Base-by-base conservation (phyloP, 2,113 vertebrate species). In the Sander vitreus region DNA sequence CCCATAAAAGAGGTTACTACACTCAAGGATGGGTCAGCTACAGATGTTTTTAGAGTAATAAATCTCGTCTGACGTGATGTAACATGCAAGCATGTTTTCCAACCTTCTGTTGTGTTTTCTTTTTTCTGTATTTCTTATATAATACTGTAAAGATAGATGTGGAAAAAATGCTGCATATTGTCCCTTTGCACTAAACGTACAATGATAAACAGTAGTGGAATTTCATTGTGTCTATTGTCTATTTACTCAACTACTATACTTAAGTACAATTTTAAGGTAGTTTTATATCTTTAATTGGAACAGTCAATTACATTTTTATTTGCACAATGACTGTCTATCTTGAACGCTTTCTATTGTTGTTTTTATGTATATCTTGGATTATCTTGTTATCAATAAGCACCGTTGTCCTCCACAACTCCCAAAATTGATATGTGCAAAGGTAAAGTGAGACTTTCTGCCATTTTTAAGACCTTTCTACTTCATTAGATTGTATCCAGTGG, bases 41-140 rank as follows among this genome's bases (percentile, higher is more conserved):
- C 76, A 86, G 79, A 83, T 85, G 81, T 71, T 75, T 57, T 43
- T 4, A 18, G 39, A n/a, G 66, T 66, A 87, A 85, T 78, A 58
- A 51, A 67, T 76, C 57, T 62, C 48, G 50, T 45, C 68, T 76
- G 14, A 51, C 39, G 7, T 76, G 85, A 84, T n/a, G 48, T 68
- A 60, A 80, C 77, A 36, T 51, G 72, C 21, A 57, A 21, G 1
- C 62, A 16, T 13, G 36, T 78, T 76, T 78, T 63, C 54, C 58
- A 58, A 15, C 15, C 7, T 4, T n/a, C 2, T 67, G 8, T 58
- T 79, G 0, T 65, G 18, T 55, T 73, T 51, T 64, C 23, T 59
- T 66, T 65, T n/a, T n/a, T n/a, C n/a, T n/a, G n/a, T 76, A 18
- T 64, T 25, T 68, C 15, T 11, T 58, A 16, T n/a, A 19, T 43